A percentile compares a stretch with the other conserved stretches of the same genome.
Evolutionary conservation across 2,113 vertebrate genomes (phyloP).

Genomic region (Opisthocomus hoazin): DNA sequence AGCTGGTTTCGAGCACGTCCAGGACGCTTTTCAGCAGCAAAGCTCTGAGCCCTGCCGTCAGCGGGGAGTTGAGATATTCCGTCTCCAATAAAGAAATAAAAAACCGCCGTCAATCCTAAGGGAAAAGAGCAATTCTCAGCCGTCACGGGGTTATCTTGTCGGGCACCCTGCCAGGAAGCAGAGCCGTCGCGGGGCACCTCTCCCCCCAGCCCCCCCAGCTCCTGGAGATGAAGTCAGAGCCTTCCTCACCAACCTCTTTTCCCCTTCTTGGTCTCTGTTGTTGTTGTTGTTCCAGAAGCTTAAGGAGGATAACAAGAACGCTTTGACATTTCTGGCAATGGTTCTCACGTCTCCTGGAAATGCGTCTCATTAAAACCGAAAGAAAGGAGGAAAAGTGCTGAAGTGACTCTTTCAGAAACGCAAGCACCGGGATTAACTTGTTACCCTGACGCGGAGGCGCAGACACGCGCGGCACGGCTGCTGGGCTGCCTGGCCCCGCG

Average conservation of each 20-base stretch:
- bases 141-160: neutral
- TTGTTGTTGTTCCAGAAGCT: slow-evolving; percentile 32
- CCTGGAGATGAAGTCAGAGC: neutral
- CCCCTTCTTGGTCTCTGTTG: neutral
- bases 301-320: slow-evolving; percentile 25
- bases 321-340: slow-evolving; percentile 36
- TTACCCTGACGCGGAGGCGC: neutral
- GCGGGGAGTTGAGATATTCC: neutral
- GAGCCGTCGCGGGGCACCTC: neutral
- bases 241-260: neutral
- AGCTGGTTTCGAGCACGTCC: accelerated
- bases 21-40: neutral
- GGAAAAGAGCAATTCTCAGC: neutral
- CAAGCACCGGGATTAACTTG: neutral
- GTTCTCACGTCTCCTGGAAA: slow-evolving; percentile 50
- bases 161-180: neutral
- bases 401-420: slow-evolving; percentile 19
- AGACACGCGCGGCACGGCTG: neutral
- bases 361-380: slow-evolving; percentile 40
- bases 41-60: neutral
- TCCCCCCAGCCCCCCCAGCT: neutral
- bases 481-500: neutral
- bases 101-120: neutral
- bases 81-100: neutral
- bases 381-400: slow-evolving; percentile 43